Conservation (phyloP, 2,797 vertebrate genomes). For the Lepus oiostolus region DNA sequence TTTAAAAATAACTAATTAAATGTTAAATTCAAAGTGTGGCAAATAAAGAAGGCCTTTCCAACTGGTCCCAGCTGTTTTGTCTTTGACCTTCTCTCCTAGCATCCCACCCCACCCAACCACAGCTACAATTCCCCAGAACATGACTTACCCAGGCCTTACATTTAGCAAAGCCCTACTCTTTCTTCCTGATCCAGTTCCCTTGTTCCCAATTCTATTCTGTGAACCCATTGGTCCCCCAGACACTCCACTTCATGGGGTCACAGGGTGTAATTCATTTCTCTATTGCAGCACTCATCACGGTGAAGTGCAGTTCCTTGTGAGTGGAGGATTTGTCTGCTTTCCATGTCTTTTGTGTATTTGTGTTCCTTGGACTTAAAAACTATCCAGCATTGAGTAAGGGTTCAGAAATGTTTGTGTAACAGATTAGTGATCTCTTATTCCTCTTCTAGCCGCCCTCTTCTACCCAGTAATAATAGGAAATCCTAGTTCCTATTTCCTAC, state of each 20-base stretch:
- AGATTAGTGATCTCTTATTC: slow-evolving; percentile 5
- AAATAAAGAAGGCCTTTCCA: slow-evolving; percentile 3
- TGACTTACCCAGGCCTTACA: not conserved
- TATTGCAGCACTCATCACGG: not conserved
- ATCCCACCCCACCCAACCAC: not conserved
- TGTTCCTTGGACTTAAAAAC: slow-evolving; percentile 29
- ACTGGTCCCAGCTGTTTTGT: not conserved
- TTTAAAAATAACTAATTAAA: too few species aligned
- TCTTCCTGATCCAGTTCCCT: not conserved
- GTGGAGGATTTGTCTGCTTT: not conserved
- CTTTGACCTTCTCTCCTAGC: not conserved
- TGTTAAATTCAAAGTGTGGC: not conserved
- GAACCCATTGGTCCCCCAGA: slow-evolving; percentile 26
- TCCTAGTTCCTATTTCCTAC: slow-evolving; percentile 4
- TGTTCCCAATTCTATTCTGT: not conserved
- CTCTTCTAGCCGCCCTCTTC: not conserved
- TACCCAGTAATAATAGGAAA: not conserved
- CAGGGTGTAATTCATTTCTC: not conserved
- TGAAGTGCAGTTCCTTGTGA: not conserved
- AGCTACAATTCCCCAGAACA: not conserved
- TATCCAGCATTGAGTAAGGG: not conserved
- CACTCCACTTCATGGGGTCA: not conserved
- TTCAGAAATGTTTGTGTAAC: not conserved
- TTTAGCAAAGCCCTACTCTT: not conserved
- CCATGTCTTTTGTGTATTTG: not conserved